Percentiles rank a stretch among this genome's conserved stretches.
Evolutionary conservation across 2,113 vertebrate genomes (phyloP).

Genomic region (Baryphthengus martii): DNA sequence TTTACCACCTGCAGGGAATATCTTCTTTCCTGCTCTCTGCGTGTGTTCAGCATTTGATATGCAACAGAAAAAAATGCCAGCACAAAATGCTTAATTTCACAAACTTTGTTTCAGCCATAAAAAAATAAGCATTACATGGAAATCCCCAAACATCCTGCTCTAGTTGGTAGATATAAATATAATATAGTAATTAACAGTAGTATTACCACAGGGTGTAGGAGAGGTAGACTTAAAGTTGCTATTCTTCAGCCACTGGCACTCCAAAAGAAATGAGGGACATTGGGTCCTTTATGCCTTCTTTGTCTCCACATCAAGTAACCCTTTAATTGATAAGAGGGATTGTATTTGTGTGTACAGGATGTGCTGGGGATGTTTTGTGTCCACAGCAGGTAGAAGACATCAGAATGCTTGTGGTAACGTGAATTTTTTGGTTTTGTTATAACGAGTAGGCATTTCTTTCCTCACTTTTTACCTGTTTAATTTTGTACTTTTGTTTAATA

Average conservation of each 20-base stretch:
- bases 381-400: neutral
- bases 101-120: neutral
- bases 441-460: neutral
- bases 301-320: neutral
- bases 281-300: neutral
- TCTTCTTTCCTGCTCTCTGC: neutral
- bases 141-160: neutral
- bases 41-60: neutral
- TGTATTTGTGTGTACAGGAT: neutral
- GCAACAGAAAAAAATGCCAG: neutral
- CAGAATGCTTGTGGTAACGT: neutral
- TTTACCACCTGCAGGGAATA: neutral
- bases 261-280: neutral
- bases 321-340: neutral
- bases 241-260: neutral
- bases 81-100: neutral
- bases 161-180: neutral
- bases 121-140: neutral
- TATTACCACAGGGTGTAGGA: neutral
- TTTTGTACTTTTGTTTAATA: neutral
- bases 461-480: neutral
- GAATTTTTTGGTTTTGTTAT: neutral
- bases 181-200: neutral
- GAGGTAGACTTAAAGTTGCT: too few relatives aligned
- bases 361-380: neutral